phyloP scores from a whole-genome alignment of 2,888 invertebrate genomes.

The Auanema freiburgensis region DNA sequence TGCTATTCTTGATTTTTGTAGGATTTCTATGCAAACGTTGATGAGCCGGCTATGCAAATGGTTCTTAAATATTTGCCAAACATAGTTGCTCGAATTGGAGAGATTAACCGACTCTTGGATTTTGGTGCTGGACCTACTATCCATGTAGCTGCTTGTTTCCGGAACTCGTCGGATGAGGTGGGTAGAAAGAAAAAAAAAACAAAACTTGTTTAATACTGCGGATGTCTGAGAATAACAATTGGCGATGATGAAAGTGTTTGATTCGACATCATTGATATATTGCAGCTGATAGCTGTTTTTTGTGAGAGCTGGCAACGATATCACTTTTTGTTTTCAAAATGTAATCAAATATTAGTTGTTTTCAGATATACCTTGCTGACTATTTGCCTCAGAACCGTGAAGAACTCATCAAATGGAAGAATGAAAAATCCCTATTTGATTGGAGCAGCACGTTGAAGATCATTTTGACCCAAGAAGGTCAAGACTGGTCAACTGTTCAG shows the following conservation, averaged over 20 bases:
- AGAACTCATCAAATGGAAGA: constrained; percentile 51
- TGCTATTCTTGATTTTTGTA: constrained; percentile 21
- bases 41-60: constrained; percentile 63
- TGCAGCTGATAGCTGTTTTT: not conserved
- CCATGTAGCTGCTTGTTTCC: constrained; percentile 58
- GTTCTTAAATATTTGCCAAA: constrained; percentile 59
- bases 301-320: not conserved
- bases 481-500: constrained; percentile 28
- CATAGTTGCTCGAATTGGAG: constrained; percentile 51
- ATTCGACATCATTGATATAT: too few relatives aligned
- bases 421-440: constrained; percentile 45
- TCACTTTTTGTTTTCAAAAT: not conserved
- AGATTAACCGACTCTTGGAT: constrained; percentile 34
- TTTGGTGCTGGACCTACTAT: constrained; percentile 59
- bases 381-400: constrained; percentile 59
- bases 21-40: constrained; percentile 58
- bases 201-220: constrained; percentile 1
- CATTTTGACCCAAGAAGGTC: constrained; percentile 48
- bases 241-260: not conserved
- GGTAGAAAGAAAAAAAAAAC: constrained; percentile 15
- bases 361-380: constrained; percentile 59
- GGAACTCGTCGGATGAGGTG: constrained; percentile 52
- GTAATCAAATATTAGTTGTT: constrained; percentile 3
- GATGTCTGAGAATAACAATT: constrained; percentile 1
- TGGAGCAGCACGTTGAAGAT: constrained; percentile 41